Base-by-base conservation (phyloP, 2,888 invertebrate genomes). In the Aspidiotus destructor region DNA sequence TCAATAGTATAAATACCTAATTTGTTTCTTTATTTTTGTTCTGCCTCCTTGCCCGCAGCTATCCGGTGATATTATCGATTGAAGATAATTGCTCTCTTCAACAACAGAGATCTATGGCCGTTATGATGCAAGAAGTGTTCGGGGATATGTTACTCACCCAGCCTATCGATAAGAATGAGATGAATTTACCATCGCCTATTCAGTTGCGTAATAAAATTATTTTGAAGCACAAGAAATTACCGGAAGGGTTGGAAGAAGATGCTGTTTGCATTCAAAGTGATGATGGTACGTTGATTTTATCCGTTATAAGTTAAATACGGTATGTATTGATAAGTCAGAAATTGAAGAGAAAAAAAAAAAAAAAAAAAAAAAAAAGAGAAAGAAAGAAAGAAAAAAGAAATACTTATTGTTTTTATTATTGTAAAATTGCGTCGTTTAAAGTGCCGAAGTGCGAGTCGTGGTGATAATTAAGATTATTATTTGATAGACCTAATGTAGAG, bases 31-130 rank as follows among this genome's bases (percentile, higher is more conserved):
- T 60, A 11, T 41, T 55, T n/a, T 60, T 70, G 41, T 53, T 57
- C 11, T 69, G 44, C 54, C 68, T 70, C 67, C 70, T n/a, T n/a
- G n/a, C n/a, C n/a, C 73, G 6, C 68, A 82, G 81, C 61, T 93
- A 87, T 77, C 94, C 94, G 0, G 85, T 94, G 0, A 92, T 94
- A 72, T 79, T 94, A 41, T 93, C 93, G 0, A 92, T 94, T 69
- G 94, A 94, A 78, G 93, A 94, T 76, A 93, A 94, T 77, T 94
- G 94, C 76, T 88, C 92, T 0, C 77, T 94, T 69, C 87, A 87
- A 0, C 93, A 94, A 74, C 94, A 94, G 76, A 81, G 92, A 60
- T 88, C 89, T 75, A 94, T 94, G 94, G 93, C 94, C 0, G 82
- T 81, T 70, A 85, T 87, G 0, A 86, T 94, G 79, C 85, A 85